phyloP scores from a whole-genome alignment of 2,113 vertebrate genomes.

The Morone saxatilis region DNA sequence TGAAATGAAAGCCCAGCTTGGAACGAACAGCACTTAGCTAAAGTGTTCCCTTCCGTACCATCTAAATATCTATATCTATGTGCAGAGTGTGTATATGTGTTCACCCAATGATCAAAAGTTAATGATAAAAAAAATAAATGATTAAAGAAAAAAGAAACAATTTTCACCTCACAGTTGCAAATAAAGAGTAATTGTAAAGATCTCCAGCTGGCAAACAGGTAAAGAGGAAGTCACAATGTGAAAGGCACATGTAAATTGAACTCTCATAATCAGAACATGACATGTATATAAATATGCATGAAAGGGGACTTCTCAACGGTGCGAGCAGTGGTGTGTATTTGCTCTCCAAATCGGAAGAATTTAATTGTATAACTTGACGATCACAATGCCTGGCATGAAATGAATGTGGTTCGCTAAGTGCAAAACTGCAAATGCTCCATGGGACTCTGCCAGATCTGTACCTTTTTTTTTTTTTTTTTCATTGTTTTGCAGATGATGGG shows the following conservation, averaged over 20 bases:
- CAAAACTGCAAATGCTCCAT: slow-evolving; percentile 13
- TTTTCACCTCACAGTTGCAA: slow-evolving; percentile 30
- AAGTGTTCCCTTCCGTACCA: neutral
- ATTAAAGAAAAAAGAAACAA: neutral
- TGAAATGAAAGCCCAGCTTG: slow-evolving; percentile 36
- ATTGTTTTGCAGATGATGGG: slow-evolving; percentile 40
- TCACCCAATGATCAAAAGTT: neutral
- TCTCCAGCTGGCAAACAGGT: slow-evolving; percentile 2
- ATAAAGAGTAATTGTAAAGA: slow-evolving; percentile 14
- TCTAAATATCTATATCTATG: neutral
- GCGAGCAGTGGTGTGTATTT: neutral
- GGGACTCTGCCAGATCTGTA: slow-evolving; percentile 40
- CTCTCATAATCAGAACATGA: slow-evolving; percentile 26
- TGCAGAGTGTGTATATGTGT: neutral
- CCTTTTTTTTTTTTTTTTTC: slow-evolving; percentile 8
- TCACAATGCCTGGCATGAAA: slow-evolving; percentile 14
- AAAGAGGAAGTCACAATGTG: slow-evolving; percentile 1
- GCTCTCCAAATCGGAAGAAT: neutral
- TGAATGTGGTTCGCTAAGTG: slow-evolving; percentile 24
- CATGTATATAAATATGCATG: slow-evolving; percentile 49
- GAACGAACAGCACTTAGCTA: neutral
- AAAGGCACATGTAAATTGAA: slow-evolving; percentile 34
- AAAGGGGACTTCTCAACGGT: slow-evolving; percentile 4
- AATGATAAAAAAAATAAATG: too few relatives aligned
- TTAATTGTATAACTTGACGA: slow-evolving; percentile 8